Evolutionary conservation across 2,888 invertebrate species (phyloP), one percentile per base, ranked within the genome.

Genomic region (Rhagium mordax): DNA sequence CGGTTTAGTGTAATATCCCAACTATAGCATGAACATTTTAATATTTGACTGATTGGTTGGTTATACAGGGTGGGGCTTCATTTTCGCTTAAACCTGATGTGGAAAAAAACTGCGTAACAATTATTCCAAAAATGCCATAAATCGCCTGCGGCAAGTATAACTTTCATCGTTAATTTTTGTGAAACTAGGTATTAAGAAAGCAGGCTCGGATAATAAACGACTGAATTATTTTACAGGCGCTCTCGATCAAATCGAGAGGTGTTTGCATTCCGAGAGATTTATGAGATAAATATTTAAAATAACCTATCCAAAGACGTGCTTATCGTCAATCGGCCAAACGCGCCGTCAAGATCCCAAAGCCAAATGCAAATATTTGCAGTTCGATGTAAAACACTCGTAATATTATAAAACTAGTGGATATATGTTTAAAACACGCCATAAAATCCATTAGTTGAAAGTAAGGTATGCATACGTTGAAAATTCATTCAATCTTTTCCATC

Each of bases 321-420:
- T 51, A 51, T 51, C 51, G 51, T 51, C 51, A 16, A 10, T 16
- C 18, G 20, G 51, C 51, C 51, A 51, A 51, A 51, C 18, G 51
- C 8, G 16, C 51, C 51, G 51, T 18, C 20, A 20, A 51, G 18
- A 10, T 51, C 51, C 51, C 2, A 51, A 51, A 51, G 51, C 51
- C 51, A 51, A 51, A 51, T 51, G 51, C 51, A 51, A 51, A 51
- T 51, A 51, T 51, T 51, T 51, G 51, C 51, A 20, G 51, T 51
- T 51, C 51, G 8, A 20, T 51, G 16, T 51, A 16, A 51, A 51
- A 10, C 20, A 51, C 51, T 51, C 8, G 10, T n/a, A n/a, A n/a
- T n/a, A n/a, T n/a, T n/a, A 41, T 51, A 51, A 18, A 51, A 10
- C 51, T 41, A 41, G 51, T 5, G 51, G 20, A 13, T 18, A 7